A percentile compares a stretch with the other conserved stretches of the same genome.
Conservation (phyloP, 2,888 invertebrate genomes). For the Epistrophe grossulariae region DNA sequence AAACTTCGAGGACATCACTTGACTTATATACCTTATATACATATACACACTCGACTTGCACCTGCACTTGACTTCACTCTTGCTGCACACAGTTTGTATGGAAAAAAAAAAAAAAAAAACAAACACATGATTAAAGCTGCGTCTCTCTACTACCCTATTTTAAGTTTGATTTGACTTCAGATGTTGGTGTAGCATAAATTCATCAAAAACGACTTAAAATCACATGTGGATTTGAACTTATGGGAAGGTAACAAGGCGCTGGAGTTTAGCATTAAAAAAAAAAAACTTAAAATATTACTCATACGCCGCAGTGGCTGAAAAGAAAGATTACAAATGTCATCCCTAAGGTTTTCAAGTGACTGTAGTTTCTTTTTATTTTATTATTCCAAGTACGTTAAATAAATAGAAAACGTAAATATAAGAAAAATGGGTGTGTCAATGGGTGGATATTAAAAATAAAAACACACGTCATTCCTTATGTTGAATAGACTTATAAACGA, state of each 20-base stretch:
- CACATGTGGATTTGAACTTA: neutral
- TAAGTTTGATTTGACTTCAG: constrained; percentile 29
- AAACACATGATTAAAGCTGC: neutral
- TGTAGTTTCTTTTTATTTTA: too few relatives aligned
- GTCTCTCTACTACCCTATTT: neutral
- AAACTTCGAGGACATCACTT: constrained; percentile 63
- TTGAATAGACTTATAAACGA: too few relatives aligned
- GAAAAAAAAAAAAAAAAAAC: neutral
- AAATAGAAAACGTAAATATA: too few relatives aligned
- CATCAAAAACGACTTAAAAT: neutral
- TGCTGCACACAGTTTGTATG: neutral
- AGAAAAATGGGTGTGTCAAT: too few relatives aligned
- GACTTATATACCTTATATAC: constrained; percentile 36
- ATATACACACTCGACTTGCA: constrained; percentile 10
- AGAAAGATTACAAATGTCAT: too few relatives aligned
- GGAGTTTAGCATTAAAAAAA: too few relatives aligned
- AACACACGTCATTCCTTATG: too few relatives aligned
- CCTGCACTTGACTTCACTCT: constrained; percentile 39
- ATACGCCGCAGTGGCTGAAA: too few relatives aligned
- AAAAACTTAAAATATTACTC: too few relatives aligned
- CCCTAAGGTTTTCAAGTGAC: too few relatives aligned
- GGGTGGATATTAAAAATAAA: too few relatives aligned
- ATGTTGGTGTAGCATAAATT: neutral
- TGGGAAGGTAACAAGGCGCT: neutral
- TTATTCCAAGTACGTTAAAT: too few relatives aligned